A percentile compares a stretch with the other conserved stretches of the same genome.
phyloP scores from a whole-genome alignment of 2,797 vertebrate genomes.

The Pseudochirops cupreus region DNA sequence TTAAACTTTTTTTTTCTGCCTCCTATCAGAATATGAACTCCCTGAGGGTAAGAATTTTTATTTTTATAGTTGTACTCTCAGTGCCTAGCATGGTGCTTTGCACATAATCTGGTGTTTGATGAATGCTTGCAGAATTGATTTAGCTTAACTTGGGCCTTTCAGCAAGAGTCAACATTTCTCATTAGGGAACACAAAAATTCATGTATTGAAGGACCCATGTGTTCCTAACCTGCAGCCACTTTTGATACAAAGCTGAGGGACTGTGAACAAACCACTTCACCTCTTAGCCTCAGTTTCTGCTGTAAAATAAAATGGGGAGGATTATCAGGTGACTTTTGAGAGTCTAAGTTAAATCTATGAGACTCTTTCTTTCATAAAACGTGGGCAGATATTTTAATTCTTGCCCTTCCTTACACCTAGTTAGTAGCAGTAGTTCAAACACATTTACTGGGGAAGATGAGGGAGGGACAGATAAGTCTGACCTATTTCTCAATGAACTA shows the following conservation, averaged over 20 bases:
- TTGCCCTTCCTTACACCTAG: neutral
- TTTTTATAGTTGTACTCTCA: neutral
- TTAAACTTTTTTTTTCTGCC: neutral
- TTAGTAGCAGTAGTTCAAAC: neutral
- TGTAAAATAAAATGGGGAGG: neutral
- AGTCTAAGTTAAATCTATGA: neutral
- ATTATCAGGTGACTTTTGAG: neutral
- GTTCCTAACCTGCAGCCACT: neutral
- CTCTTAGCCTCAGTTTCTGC: neutral
- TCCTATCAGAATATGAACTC: neutral
- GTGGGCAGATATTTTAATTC: neutral
- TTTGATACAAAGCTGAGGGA: neutral
- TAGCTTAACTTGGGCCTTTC: neutral
- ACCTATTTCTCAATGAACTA: constrained; percentile 25
- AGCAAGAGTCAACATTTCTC: neutral
- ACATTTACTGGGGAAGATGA: neutral
- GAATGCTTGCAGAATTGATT: neutral
- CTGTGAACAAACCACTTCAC: neutral
- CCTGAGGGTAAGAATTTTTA: neutral
- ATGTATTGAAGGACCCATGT: neutral
- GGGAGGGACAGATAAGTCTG: neutral
- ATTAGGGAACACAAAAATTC: neutral
- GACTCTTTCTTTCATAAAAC: neutral
- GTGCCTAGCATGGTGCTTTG: neutral
- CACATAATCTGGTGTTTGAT: neutral